Base-by-base conservation (phyloP, 2,888 invertebrate genomes). In the Hyposoter dolosus region DNA sequence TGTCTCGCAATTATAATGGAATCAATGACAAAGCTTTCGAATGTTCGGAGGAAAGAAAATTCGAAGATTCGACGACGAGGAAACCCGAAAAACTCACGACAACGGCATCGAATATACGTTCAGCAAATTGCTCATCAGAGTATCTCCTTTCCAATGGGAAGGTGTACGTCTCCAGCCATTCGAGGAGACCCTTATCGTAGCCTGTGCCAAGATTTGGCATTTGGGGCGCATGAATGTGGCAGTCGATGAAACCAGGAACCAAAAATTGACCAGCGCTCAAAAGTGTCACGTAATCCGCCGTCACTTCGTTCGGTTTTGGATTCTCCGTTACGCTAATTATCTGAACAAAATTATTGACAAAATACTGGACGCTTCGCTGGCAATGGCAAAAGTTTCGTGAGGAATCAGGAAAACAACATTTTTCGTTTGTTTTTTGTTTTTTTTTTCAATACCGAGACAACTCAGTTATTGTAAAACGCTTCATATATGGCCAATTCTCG, bases 171-270 rank as follows among this genome's bases (percentile, higher is more conserved):
- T 97, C 95, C 9, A 99, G 95, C 99, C 99, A 99, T 71, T 98
- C 97, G 10, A 98, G 93, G 56, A 99, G 94, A 0, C 97, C 96
- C 89, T 96, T 95, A 92, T 98, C 98, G 88, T 98, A 95, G 0
- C 98, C 98, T 15, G 98, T 94, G 0, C 98, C 98, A 82, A 96
- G 95, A 94, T 98, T 98, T 0, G 98, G 97, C 90, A 97, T 97
- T 94, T 99, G 98, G 0, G 98, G 97, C 0, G 98, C 98, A 95
- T 99, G 98, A 12, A 98, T 97, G 92, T 99, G 99, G 32, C 97
- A 97, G 94, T 99, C 98, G 3, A 98, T 95, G 84, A 99, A 96
- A 0, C 98, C 99, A 0, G 98, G 98, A 93, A 98, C 96, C 17
- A 98, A 93, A 91, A 98, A 97, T 94, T 97, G 96, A 72, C 90